phyloP scores from a whole-genome alignment of 2,797 vertebrate species.

The Botia almorhae region DNA sequence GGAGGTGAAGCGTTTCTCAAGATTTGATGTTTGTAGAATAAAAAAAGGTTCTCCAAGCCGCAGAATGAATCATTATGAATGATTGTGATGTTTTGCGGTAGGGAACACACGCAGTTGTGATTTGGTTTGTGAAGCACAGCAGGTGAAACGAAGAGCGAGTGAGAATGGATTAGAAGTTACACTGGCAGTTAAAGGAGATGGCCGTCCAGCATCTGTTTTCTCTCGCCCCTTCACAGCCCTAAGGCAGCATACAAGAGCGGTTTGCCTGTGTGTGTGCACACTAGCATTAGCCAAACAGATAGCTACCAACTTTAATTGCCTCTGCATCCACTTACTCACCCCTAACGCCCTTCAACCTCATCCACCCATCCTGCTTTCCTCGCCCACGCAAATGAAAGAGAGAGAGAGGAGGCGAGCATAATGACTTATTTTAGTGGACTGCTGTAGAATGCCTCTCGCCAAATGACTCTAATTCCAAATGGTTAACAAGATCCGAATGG shows the following conservation, averaged over 20 bases:
- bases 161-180: conserved; percentile 62
- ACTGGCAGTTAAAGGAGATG: conserved; percentile 65
- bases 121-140: conserved; percentile 5
- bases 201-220: conserved; percentile 67
- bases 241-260: conserved; percentile 54
- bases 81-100: neutral
- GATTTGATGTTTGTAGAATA: conserved; percentile 18
- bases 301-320: conserved; percentile 84
- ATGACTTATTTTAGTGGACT: conserved; percentile 87
- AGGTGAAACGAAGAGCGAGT: conserved; percentile 12
- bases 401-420: conserved; percentile 75
- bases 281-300: conserved; percentile 81
- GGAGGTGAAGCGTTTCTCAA: conserved; percentile 44
- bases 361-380: conserved; percentile 48
- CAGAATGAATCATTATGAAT: conserved; percentile 22
- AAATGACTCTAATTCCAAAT: conserved; percentile 88
- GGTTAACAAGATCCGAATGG: conserved; percentile 88
- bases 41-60: conserved; percentile 23
- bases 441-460: conserved; percentile 82
- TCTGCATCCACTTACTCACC: conserved; percentile 79
- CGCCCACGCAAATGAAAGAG: conserved; percentile 75
- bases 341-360: conserved; percentile 56
- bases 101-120: neutral
- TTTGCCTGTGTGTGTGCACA: conserved; percentile 63
- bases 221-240: conserved; percentile 60